A percentile compares a stretch with the other conserved stretches of the same genome.
phyloP scores from a whole-genome alignment of 2,113 vertebrate genomes.

The Dasyprocta punctata region DNA sequence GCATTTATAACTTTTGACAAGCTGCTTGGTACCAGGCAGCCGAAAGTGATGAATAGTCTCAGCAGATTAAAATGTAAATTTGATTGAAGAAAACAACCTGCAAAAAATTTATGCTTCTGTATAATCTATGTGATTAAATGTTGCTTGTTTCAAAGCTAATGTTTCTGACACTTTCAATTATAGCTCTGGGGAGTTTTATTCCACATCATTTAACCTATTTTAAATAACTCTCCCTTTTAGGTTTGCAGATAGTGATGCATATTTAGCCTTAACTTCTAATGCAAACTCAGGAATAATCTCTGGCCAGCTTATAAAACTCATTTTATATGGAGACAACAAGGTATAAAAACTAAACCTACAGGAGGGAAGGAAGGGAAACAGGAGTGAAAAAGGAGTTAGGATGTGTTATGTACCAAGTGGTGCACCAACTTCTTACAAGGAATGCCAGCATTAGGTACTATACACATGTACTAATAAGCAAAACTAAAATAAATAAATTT shows the following conservation, averaged over 20 bases:
- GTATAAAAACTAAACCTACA: slow-evolving; percentile 37
- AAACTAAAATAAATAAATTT: not conserved
- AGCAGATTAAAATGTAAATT: slow-evolving; percentile 86
- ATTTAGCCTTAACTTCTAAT: slow-evolving; percentile 69
- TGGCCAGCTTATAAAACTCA: slow-evolving; percentile 53
- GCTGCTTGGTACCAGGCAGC: slow-evolving; percentile 77
- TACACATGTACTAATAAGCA: not conserved
- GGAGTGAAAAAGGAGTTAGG: not conserved
- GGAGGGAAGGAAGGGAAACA: not conserved
- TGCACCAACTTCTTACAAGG: not conserved
- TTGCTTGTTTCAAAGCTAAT: slow-evolving; percentile 87
- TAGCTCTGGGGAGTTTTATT: slow-evolving; percentile 86
- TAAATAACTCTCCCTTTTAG: slow-evolving; percentile 83
- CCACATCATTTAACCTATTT: slow-evolving; percentile 85
- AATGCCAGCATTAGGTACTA: not conserved
- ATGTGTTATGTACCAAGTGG: not conserved
- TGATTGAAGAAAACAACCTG: slow-evolving; percentile 86
- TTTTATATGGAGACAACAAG: not conserved
- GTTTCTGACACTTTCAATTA: slow-evolving; percentile 89
- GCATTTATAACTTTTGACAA: slow-evolving; percentile 81
- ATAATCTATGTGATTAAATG: slow-evolving; percentile 87
- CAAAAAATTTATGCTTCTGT: slow-evolving; percentile 85
- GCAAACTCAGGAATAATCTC: slow-evolving; percentile 72
- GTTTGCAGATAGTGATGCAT: slow-evolving; percentile 64
- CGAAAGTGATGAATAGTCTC: slow-evolving; percentile 84